Percentiles rank a stretch among this genome's conserved stretches.
Conservation (phyloP, 2,888 invertebrate species). For the Polydrusus tereticollis region DNA sequence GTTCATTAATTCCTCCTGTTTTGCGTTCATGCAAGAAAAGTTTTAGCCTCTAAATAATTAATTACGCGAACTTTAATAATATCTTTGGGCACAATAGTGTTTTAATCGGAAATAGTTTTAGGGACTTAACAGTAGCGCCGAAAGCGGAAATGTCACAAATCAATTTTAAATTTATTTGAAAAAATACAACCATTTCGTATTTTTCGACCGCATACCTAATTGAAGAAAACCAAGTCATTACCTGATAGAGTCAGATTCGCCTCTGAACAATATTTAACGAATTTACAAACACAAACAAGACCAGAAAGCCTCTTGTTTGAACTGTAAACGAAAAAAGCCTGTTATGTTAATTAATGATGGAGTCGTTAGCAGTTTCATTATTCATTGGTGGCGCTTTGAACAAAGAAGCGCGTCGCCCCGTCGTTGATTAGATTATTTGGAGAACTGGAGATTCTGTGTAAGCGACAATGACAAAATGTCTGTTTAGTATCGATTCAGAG, state of each 20-base stretch:
- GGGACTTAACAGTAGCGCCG: too few relatives aligned
- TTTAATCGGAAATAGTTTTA: not conserved
- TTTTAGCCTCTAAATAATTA: not conserved
- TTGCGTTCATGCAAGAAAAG: not conserved
- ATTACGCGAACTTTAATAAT: not conserved
- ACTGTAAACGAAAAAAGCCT: not conserved
- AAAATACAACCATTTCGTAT: too few relatives aligned
- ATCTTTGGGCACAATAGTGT: not conserved
- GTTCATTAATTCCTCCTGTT: slow-evolving; percentile 6
- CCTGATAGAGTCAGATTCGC: too few relatives aligned
- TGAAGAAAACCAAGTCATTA: too few relatives aligned
- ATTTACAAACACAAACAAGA: not conserved
- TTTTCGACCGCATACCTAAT: too few relatives aligned
- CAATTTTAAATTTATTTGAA: too few relatives aligned
- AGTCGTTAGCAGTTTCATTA: not conserved
- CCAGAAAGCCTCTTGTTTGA: not conserved
- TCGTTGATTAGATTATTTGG: slow-evolving; percentile 7
- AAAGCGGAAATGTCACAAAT: too few relatives aligned
- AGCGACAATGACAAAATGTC: not conserved
- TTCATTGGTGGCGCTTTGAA: not conserved
- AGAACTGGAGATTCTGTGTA: not conserved
- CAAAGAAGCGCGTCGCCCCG: not conserved
- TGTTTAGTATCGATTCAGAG: not conserved
- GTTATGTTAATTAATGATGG: slow-evolving; percentile 8
- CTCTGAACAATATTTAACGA: not conserved